Evolutionary conservation across 1,140 invertebrate species (phyloP), one percentile per base, ranked within the genome.

Genomic region (Drosophila funebris): DNA sequence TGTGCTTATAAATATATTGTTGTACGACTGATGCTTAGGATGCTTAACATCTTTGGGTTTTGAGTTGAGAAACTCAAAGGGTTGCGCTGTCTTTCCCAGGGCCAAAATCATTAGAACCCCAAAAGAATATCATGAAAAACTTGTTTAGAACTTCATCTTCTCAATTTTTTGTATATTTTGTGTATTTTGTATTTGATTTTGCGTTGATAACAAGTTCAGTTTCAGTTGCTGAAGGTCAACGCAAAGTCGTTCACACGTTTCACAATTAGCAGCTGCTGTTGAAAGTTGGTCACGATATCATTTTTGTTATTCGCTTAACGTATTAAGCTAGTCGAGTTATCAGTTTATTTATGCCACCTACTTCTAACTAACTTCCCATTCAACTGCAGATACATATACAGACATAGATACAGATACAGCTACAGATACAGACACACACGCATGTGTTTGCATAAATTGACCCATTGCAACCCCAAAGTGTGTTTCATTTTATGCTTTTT

Each of bases 241-340:
- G 72, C 37, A 88, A 83, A 73, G 78, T 76, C 76, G 72, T 87
- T 88, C 83, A 83, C 83, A 88, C 83, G 83, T 82, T 87, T 80
- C 76, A 87, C 83, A 87, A 88, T 83, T 87, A 87, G 78, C 83
- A 87, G 83, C 83, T 88, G 83, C 67, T 72, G 70, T 66, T 82
- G 69, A 82, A 58, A 64, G 4, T 44, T 14, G 31, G 13, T 67
- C 54, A 14, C 14, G 1, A 46, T 3, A 50, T 31, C 13, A 8
- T 16, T 22, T 31, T n/a, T 18, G 9, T 5, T 27, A 27, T 9
- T 39, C 24, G 29, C 27, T 54, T 37, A 46, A 8, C 5, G 43
- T 27, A 24, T 4, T n/a, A n/a, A 24, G 22, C 22, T 4, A 20
- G 33, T 53, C 29, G 27, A 53, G 27, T 31, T 24, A 24, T 24